These are phyloP conservation scores for Erannis defoliaria DNA, from an alignment of 2,888 invertebrate species.

Conservation along the genomic window DNA sequence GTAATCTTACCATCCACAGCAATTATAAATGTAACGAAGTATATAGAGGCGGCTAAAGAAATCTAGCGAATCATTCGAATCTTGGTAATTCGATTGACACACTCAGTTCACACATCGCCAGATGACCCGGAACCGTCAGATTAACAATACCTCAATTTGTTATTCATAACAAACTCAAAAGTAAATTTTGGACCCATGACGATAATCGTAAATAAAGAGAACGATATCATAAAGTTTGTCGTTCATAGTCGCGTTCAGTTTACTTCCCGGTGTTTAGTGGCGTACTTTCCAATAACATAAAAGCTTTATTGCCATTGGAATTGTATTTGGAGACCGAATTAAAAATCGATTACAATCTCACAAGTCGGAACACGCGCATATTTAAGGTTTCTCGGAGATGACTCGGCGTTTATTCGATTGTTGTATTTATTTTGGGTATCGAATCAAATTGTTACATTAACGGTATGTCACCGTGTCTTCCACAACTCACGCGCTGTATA, in stretches of 20 bases:
- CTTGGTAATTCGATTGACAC: too few relatives aligned
- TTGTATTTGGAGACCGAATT: conserved; percentile 44
- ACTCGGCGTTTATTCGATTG: conserved; percentile 1
- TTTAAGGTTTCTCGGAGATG: conserved; percentile 7
- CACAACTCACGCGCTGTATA: conserved; percentile 13
- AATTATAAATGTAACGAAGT: too few relatives aligned
- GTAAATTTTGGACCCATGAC: conserved; percentile 32
- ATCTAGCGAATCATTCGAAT: too few relatives aligned
- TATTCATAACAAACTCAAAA: conserved; percentile 26
- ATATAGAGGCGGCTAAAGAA: too few relatives aligned
- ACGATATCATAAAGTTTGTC: conserved; percentile 45
- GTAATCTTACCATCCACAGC: too few relatives aligned
- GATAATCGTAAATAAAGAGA: conserved; percentile 43
- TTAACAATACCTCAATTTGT: conserved; percentile 17
- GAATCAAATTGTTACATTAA: background rate
- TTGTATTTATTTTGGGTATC: background rate
- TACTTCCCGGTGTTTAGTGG: conserved; percentile 38
- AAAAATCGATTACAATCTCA: conserved; percentile 42
- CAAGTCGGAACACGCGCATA: conserved; percentile 25
- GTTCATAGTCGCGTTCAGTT: conserved; percentile 41
- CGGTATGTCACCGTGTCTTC: background rate
- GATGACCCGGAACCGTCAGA: background rate
- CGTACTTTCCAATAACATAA: conserved; percentile 35
- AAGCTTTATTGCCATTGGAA: conserved; percentile 34
- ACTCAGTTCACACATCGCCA: too few relatives aligned